Evolutionary conservation across 2,888 invertebrate genomes (phyloP).

Genomic region (Clostera curtula): DNA sequence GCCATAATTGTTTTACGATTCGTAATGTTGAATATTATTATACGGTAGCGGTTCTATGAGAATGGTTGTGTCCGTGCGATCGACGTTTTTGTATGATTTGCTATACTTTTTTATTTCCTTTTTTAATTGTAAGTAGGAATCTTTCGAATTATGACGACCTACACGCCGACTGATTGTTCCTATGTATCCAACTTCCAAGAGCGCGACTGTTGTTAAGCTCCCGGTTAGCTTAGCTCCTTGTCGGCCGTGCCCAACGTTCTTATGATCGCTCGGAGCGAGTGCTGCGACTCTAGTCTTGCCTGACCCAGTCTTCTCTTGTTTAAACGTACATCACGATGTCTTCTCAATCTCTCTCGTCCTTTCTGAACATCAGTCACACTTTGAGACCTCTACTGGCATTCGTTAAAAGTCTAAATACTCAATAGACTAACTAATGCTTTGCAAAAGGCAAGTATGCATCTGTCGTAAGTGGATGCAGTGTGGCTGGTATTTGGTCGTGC

Average conservation of each 20-base stretch:
- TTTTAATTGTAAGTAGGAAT: constrained; percentile 41
- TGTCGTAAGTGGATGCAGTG: no score
- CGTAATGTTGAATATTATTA: constrained; percentile 50
- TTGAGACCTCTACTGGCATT: no score
- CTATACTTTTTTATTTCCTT: constrained; percentile 36
- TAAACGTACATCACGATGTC: no score
- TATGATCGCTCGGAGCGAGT: not conserved
- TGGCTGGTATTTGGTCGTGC: no score
- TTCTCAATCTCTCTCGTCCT: no score
- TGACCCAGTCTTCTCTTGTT: not conserved
- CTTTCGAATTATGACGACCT: constrained; percentile 40
- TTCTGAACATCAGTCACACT: no score
- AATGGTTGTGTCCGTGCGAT: constrained; percentile 33
- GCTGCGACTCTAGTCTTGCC: constrained; percentile 2
- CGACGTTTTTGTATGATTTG: constrained; percentile 35
- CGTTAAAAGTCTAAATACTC: no score
- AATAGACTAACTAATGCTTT: no score
- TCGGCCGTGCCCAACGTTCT: not conserved
- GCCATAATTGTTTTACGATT: constrained; percentile 64
- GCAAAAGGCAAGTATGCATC: no score
- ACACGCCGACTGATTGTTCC: constrained; percentile 52
- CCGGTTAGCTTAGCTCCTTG: constrained; percentile 1
- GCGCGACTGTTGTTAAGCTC: constrained; percentile 3
- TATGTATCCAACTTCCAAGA: constrained; percentile 19
- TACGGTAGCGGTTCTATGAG: constrained; percentile 30